Base-by-base conservation (phyloP, 2,113 vertebrate genomes). In the Trogon melanurus region DNA sequence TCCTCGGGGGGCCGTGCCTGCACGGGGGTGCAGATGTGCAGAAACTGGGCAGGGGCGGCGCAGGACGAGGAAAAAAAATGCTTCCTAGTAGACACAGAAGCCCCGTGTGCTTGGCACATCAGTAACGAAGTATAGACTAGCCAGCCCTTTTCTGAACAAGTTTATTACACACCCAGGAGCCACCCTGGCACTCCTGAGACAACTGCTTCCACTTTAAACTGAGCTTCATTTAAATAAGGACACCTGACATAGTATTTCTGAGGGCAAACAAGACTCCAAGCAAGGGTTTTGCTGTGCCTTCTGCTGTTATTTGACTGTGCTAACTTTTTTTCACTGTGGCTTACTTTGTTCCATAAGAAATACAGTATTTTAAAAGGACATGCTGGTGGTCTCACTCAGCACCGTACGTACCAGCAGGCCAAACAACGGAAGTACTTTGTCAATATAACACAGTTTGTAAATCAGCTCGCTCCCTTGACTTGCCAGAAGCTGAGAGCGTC, bases 341-440 rank as follows among this genome's bases (percentile, higher is more conserved):
- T 65, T 26, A 30, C 76, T 34, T 66, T 57, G 58, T 20, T 38
- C 36, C 5, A 67, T 27, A 13, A 13, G 13, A 41, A 41, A 41
- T 41, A 41, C 11, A 16, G 36, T 10, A 13, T 60, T 75, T 57
- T 16, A 29, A 64, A 62, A 62, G 53, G 44, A 61, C 79, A 67
- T 8, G 26, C 21, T n/a, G 23, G 58, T 3, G 69, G 47, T 27
- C 12, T 14, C 45, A 61, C 50, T 15, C 79, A 87, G 76, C 14
- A 18, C 74, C 51, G 95, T 65, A 70, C 62, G 66, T 88, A 96
- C 96, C 97, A 82, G 97, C 98, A 97, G 44, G 69, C 41, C 85
- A 51, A 88, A 95, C 91, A 97, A 97, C 70, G 81, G 96, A 98
- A 97, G 97, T 97, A 95, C 97, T 98, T 97, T 98, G 96, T 97